Evolutionary conservation across 2,113 vertebrate genomes (phyloP).

Genomic region (Salvelinus namaycush): DNA sequence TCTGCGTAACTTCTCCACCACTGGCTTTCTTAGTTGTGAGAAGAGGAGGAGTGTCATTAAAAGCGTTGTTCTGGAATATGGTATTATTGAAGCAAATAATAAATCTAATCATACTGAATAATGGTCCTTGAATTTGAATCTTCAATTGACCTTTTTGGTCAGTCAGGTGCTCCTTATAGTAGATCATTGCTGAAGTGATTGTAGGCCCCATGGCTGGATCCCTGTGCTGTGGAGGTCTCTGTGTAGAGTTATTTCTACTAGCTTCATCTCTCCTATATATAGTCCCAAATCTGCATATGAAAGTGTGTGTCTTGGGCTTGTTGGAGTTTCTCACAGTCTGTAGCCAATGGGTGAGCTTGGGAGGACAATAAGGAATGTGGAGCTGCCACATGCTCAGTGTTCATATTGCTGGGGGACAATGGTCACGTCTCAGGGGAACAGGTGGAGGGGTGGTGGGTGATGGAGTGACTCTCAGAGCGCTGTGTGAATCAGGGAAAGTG

Average conservation of each 20-base stretch:
- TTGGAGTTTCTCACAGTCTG: slow-evolving; percentile 72
- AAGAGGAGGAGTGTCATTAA: slow-evolving; percentile 10
- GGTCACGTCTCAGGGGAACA: no score
- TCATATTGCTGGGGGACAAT: no score
- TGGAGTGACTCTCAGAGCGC: no score
- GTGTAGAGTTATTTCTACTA: slow-evolving; percentile 29
- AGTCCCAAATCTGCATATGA: slow-evolving; percentile 72
- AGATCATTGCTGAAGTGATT: slow-evolving; percentile 46
- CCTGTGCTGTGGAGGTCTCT: slow-evolving; percentile 61
- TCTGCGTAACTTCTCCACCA: slow-evolving; percentile 66
- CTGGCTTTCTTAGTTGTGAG: slow-evolving; percentile 43
- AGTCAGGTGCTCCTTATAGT: slow-evolving; percentile 43
- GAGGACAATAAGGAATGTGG: background rate
- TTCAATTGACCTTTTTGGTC: slow-evolving; percentile 64
- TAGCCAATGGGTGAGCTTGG: slow-evolving; percentile 63
- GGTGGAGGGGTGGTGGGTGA: no score
- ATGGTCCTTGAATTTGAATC: background rate
- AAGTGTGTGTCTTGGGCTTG: slow-evolving; percentile 69
- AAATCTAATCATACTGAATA: background rate
- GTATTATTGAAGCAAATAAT: background rate
- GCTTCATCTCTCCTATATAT: slow-evolving; percentile 68
- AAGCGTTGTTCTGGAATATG: slow-evolving; percentile 8
- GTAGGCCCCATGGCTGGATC: slow-evolving; percentile 66
- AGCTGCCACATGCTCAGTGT: background rate
- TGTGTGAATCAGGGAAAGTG: no score